These are phyloP conservation scores for Agapornis roseicollis DNA, from an alignment of 2,113 vertebrate species.

Conservation along the genomic window DNA sequence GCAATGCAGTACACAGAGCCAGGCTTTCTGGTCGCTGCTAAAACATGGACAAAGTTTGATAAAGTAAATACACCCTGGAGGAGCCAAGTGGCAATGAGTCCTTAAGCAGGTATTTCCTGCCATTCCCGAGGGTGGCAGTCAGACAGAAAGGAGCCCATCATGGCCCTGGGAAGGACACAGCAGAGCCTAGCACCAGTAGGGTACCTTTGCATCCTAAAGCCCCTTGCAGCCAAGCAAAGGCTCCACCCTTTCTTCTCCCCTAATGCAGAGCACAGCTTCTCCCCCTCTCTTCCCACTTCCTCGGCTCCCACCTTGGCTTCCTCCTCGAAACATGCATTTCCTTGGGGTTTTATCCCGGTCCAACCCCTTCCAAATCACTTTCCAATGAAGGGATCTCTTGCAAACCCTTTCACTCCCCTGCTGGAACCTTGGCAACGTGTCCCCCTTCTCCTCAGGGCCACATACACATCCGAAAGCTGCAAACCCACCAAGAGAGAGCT, in stretches of 20 bases:
- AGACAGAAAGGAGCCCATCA: not conserved
- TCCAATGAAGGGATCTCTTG: fast-evolving
- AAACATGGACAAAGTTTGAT: not conserved
- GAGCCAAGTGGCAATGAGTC: not conserved
- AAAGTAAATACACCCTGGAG: not conserved
- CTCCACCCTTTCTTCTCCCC: slow-evolving; percentile 42
- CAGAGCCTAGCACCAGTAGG: not conserved
- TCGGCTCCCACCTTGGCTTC: not conserved
- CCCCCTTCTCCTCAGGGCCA: not conserved
- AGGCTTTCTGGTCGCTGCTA: not conserved
- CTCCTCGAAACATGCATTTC: not conserved
- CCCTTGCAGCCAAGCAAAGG: not conserved
- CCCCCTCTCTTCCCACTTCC: not conserved
- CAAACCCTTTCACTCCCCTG: not conserved
- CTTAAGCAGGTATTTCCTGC: not conserved
- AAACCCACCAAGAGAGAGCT: not conserved
- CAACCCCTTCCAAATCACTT: not conserved
- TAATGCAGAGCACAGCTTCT: not conserved
- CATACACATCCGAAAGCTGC: not conserved
- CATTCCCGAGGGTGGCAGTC: not conserved
- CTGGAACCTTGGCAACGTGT: not conserved
- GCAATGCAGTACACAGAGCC: not conserved
- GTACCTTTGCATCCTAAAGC: not conserved
- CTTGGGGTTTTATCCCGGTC: not conserved
- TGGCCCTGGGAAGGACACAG: not conserved